phyloP scores from a whole-genome alignment of 2,888 invertebrate genomes.

The Cheilosia pagana region DNA sequence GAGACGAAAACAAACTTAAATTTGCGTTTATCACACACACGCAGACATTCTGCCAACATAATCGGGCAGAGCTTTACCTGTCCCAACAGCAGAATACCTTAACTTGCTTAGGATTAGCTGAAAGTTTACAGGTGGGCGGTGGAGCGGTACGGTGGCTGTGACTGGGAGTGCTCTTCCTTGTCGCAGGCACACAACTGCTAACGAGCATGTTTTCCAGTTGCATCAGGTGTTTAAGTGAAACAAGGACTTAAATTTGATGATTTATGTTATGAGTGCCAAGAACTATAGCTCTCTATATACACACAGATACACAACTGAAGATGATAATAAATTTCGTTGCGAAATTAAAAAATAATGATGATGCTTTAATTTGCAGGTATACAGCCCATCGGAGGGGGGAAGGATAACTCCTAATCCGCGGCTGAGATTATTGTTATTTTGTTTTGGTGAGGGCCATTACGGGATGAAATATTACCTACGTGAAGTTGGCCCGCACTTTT shows the following conservation, averaged over 20 bases:
- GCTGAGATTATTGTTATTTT: not conserved
- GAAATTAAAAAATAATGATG: conserved; percentile 64
- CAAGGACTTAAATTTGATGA: conserved; percentile 74
- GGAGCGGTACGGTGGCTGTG: too few relatives aligned
- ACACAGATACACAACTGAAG: conserved; percentile 61
- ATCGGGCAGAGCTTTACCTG: conserved; percentile 60
- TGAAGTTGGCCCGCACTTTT: too few relatives aligned
- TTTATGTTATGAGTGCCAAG: conserved; percentile 65
- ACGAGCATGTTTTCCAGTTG: conserved; percentile 52
- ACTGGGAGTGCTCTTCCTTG: conserved; percentile 11
- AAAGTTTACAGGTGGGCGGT: conserved; percentile 62
- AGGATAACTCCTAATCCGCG: not conserved
- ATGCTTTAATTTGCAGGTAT: conserved; percentile 17
- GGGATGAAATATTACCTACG: too few relatives aligned
- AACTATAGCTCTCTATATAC: conserved; percentile 55
- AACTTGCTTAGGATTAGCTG: conserved; percentile 73
- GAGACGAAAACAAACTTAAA: conserved; percentile 63
- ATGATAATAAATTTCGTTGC: conserved; percentile 62
- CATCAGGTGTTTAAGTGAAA: conserved; percentile 75
- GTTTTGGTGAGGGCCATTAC: not conserved
- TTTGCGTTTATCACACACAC: conserved; percentile 71
- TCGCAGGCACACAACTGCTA: conserved; percentile 32
- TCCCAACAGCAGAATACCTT: conserved; percentile 53
- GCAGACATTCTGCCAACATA: conserved; percentile 40
- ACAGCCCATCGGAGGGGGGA: not conserved